Evolutionary conservation across 2,797 vertebrate genomes (phyloP).

Genomic region (Thaleichthys pacificus): DNA sequence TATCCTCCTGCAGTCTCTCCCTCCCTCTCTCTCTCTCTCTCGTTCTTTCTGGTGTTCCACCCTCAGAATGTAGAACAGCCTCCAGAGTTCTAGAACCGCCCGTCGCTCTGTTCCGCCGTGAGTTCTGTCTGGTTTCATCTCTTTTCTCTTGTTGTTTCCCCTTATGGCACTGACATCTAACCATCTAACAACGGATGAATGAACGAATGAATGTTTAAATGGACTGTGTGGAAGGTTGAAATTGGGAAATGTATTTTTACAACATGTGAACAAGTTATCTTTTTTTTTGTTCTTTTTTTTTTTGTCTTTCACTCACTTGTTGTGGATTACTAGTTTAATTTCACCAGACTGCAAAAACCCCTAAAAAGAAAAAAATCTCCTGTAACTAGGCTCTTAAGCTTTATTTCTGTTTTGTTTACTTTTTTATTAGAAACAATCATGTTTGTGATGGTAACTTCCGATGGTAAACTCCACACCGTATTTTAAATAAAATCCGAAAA

Average conservation of each 20-base stretch:
- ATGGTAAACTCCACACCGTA: conserved; percentile 88
- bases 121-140: conserved; percentile 20
- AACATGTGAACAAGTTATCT: conserved; percentile 83
- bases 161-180: conserved; percentile 76
- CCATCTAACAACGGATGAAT: conserved; percentile 71
- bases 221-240: conserved; percentile 74
- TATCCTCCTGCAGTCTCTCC: conserved; percentile 71
- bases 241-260: conserved; percentile 97
- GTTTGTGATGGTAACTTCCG: conserved; percentile 87
- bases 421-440: conserved; percentile 90
- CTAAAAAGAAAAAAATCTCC: conserved; percentile 67
- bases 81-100: conserved; percentile 49
- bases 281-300: conserved; percentile 61
- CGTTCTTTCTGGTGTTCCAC: conserved; percentile 39
- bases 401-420: conserved; percentile 86
- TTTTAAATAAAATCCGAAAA: conserved; percentile 92
- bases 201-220: conserved; percentile 75
- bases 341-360: conserved; percentile 82
- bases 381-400: conserved; percentile 88
- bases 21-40: conserved; percentile 27
- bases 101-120: conserved; percentile 24
- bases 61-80: conserved; percentile 56
- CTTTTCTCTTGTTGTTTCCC: conserved; percentile 41
- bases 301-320: conserved; percentile 67
- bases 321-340: conserved; percentile 77